Conservation (phyloP, 1,140 invertebrate species). For the Cyphomyrmex costatus region DNA sequence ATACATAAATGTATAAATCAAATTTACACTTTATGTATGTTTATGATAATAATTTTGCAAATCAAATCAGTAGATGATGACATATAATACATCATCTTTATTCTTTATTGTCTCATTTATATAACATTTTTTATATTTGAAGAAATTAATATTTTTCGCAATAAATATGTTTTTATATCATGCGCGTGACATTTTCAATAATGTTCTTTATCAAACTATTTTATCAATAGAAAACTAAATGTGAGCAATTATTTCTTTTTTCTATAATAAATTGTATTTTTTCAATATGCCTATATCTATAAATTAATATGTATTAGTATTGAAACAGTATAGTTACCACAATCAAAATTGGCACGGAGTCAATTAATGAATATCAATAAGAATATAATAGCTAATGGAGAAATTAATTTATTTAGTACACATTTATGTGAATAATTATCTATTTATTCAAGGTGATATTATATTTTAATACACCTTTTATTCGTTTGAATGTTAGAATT, state of each 20-base stretch:
- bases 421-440: constrained; percentile 6
- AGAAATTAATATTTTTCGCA: constrained; percentile 1
- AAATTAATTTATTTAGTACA: constrained; percentile 44
- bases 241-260: neutral
- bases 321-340: neutral
- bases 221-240: constrained; percentile 1
- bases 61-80: neutral
- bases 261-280: constrained; percentile 10
- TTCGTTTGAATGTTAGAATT: neutral
- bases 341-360: constrained; percentile 10
- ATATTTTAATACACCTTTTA: constrained; percentile 15
- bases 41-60: constrained; percentile 31
- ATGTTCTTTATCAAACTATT: constrained; percentile 6
- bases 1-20: constrained; percentile 10
- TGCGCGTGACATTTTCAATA: neutral
- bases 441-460: neutral
- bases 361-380: neutral
- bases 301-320: constrained; percentile 45
- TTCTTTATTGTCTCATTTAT: constrained; percentile 28
- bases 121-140: neutral
- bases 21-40: constrained; percentile 14
- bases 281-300: neutral
- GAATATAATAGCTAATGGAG: neutral
- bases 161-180: neutral
- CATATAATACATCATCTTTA: neutral